Percentiles rank a stretch among this genome's conserved stretches.
These are phyloP conservation scores for Lasioglossum villosulum DNA, from an alignment of 2,888 invertebrate species.

Conservation along the genomic window DNA sequence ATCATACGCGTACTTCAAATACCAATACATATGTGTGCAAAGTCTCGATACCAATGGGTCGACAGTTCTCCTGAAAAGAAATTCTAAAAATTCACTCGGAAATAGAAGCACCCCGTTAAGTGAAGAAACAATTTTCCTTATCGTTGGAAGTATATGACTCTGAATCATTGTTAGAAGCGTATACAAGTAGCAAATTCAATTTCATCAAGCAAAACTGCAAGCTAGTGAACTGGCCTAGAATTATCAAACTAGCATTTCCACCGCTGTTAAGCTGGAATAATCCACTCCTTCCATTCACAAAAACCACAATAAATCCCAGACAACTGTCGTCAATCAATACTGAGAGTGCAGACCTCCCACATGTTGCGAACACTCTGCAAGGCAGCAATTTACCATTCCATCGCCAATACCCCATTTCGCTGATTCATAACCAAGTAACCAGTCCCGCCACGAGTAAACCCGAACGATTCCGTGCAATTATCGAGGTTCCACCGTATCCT, in stretches of 20 bases:
- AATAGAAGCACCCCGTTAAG: neutral
- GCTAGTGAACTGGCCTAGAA: neutral
- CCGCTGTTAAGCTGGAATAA: neutral
- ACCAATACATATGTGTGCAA: no score
- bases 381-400: neutral
- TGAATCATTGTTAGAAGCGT: neutral
- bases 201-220: neutral
- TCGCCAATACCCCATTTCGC: constrained; percentile 1
- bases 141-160: neutral
- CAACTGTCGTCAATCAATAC: neutral
- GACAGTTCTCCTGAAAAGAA: neutral
- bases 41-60: no score
- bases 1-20: neutral
- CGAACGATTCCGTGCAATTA: neutral
- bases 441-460: neutral
- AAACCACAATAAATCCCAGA: neutral
- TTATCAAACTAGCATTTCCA: neutral
- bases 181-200: neutral
- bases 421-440: neutral
- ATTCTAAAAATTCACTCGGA: no score
- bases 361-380: neutral
- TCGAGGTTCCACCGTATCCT: neutral
- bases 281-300: neutral
- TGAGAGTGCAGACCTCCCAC: neutral
- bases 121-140: neutral